Conservation (phyloP, 2,888 invertebrate genomes). For the Mythimna loreyi region DNA sequence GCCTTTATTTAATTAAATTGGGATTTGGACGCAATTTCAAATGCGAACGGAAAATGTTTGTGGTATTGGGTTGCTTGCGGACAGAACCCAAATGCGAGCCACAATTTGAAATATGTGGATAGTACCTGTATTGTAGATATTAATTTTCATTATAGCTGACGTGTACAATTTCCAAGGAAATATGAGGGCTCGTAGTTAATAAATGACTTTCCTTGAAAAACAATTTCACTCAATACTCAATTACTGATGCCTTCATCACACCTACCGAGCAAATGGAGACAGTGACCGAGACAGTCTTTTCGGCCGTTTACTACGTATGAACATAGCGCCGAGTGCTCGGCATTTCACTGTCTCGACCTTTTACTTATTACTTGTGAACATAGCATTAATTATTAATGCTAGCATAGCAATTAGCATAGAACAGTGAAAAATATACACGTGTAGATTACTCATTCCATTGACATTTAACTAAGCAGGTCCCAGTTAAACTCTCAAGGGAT, state of each 20-base stretch:
- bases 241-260: too few relatives aligned
- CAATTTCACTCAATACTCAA: not conserved
- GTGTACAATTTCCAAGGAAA: not conserved
- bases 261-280: too few relatives aligned
- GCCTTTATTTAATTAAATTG: conserved; percentile 35
- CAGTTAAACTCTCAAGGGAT: conserved; percentile 11
- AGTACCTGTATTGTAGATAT: not conserved
- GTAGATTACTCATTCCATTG: conserved; percentile 3
- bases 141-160: conserved; percentile 2
- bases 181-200: not conserved
- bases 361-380: too few relatives aligned
- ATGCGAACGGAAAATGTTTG: conserved; percentile 28
- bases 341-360: too few relatives aligned
- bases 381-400: too few relatives aligned
- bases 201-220: not conserved
- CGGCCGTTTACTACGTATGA: too few relatives aligned
- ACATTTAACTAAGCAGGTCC: conserved; percentile 5
- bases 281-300: too few relatives aligned
- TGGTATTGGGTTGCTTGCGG: conserved; percentile 17
- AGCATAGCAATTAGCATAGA: not conserved
- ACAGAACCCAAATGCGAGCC: conserved; percentile 7
- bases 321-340: too few relatives aligned
- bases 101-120: conserved; percentile 20
- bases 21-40: conserved; percentile 20
- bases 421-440: not conserved